Evolutionary conservation across 2,797 vertebrate genomes (phyloP), one percentile per base, ranked within the genome.

Genomic region (Melanotaenia nigrans): DNA sequence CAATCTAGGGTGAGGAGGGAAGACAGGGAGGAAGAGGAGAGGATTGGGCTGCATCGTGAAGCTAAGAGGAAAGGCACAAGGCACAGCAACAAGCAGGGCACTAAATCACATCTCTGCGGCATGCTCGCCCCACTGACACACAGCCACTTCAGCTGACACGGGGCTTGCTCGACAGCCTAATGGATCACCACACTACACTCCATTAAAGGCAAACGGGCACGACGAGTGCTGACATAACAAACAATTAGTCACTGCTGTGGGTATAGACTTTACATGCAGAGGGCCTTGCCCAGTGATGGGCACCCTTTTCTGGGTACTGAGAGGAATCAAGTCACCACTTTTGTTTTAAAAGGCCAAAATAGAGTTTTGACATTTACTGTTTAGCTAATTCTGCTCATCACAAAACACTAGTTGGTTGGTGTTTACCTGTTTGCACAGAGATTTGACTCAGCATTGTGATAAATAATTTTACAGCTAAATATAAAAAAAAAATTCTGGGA

Each of bases 161-260:
- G 86, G 78, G 83, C 90, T 84, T 72, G 88, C 87, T 86, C 79
- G 88, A 92, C 92, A 92, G 87, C 62, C 92, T 94, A 93, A 95
- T 92, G 90, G 93, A 95, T 95, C 85, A 90, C 89, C 89, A 81
- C 87, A 92, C 89, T 90, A 89, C 91, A 94, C 92, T 95, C 94
- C 93, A 94, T 95, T 94, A 94, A 93, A 94, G 92, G 85, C 88
- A 89, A 89, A 90, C 86, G 83, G 87, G 87, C 78, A 85, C 86
- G 78, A 90, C 90, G 85, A 82, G 85, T 85, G 75, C 89, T 91
- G 92, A 94, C 92, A 94, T 92, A 94, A 94, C 93, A 94, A 94
- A 94, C 93, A 93, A 95, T 95, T 94, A 94, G 92, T 94, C 93
- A 94, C 86, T 73, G 86, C 86, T 88, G 88, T 82, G 85, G 84